These are phyloP conservation scores for Cotesia chilonis DNA, from an alignment of 1,140 invertebrate genomes.

Conservation along the genomic window DNA sequence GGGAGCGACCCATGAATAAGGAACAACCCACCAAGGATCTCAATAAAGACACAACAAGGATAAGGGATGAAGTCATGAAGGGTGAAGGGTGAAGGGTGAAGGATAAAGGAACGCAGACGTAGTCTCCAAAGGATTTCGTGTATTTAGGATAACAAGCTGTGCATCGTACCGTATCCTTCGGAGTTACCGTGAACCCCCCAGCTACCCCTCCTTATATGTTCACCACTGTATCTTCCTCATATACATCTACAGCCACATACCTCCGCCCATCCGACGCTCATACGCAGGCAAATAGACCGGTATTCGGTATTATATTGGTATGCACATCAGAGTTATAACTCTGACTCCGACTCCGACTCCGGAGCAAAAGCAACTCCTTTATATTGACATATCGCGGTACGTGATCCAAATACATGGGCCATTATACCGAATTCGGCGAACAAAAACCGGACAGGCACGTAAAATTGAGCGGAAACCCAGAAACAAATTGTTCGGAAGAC, in stretches of 20 bases:
- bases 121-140: conserved; percentile 64
- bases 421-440: conserved; percentile 63
- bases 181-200: conserved; percentile 16
- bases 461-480: conserved; percentile 60
- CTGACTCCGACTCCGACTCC: too few relatives aligned
- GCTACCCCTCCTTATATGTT: background rate
- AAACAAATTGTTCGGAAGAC: conserved; percentile 58
- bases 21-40: background rate
- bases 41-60: conserved; percentile 6
- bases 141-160: conserved; percentile 67
- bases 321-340: conserved; percentile 50
- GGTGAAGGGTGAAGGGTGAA: conserved; percentile 28
- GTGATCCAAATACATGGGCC: conserved; percentile 67
- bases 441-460: conserved; percentile 46
- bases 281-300: conserved; percentile 15
- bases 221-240: conserved; percentile 8
- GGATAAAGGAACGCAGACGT: conserved; percentile 44
- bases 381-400: conserved; percentile 67
- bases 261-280: conserved; percentile 4
- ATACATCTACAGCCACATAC: background rate
- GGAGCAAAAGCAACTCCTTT: conserved; percentile 59
- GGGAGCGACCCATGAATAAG: conserved; percentile 1
- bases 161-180: conserved; percentile 25
- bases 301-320: conserved; percentile 52
- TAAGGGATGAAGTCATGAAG: conserved; percentile 25